These are phyloP conservation scores for Cyprinodon diabolis DNA, from an alignment of 2,797 vertebrate species.

Conservation along the genomic window DNA sequence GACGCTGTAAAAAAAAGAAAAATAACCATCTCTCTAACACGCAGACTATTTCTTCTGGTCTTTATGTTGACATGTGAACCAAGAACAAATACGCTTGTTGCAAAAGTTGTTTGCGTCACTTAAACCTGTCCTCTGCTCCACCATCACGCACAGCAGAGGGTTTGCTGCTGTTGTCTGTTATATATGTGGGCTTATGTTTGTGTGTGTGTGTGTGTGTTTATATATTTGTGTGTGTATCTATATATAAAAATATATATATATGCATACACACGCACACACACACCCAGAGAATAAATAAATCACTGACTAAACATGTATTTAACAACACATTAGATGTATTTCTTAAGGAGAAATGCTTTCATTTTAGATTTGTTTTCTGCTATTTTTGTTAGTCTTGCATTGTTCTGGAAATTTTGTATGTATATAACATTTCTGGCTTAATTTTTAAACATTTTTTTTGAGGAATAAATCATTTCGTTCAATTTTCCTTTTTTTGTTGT, in stretches of 20 bases:
- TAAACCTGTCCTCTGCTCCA: conserved; percentile 30
- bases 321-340: conserved; percentile 64
- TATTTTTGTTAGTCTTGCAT: conserved; percentile 60
- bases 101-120: conserved; percentile 35
- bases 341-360: conserved; percentile 68
- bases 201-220: not conserved
- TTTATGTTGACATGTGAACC: conserved; percentile 52
- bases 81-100: conserved; percentile 72
- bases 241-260: not conserved
- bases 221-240: too few species aligned
- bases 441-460: conserved; percentile 45
- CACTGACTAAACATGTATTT: conserved; percentile 69
- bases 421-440: conserved; percentile 70
- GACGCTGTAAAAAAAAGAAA: conserved; percentile 25
- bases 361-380: conserved; percentile 65
- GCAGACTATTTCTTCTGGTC: conserved; percentile 19
- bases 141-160: conserved; percentile 69
- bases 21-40: conserved; percentile 35
- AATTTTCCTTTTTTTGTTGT: conserved; percentile 66
- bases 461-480: conserved; percentile 78
- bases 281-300: conserved; percentile 41
- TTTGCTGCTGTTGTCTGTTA: conserved; percentile 75
- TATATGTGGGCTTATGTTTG: conserved; percentile 47
- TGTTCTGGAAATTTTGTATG: conserved; percentile 69
- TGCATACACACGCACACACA: conserved; percentile 1